phyloP scores from a whole-genome alignment of 1,140 invertebrate species.

The Habropoda laboriosa region DNA sequence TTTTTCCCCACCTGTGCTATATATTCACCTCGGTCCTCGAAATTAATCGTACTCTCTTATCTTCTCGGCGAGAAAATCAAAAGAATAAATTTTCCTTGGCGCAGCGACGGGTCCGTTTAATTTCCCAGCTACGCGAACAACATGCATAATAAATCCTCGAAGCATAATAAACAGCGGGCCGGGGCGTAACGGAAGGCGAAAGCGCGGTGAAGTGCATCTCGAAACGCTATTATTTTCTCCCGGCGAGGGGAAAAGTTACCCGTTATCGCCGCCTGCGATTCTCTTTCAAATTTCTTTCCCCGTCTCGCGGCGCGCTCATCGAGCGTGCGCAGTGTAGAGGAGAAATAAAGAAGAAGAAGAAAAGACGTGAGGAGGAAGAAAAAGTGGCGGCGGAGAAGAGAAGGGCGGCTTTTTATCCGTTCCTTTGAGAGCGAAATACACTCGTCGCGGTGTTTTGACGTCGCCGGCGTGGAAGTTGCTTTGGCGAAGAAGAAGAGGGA shows the following conservation, averaged over 20 bases:
- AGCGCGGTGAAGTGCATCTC: background rate
- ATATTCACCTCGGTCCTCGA: background rate
- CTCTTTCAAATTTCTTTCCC: background rate
- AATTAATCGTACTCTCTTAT: too few relatives aligned
- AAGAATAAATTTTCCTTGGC: background rate
- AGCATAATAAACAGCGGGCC: background rate
- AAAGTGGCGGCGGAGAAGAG: background rate
- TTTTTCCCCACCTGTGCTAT: background rate
- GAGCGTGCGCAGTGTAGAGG: background rate
- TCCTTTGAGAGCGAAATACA: background rate
- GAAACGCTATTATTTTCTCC: background rate
- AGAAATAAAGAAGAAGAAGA: background rate
- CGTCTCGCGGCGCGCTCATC: background rate
- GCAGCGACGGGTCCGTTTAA: background rate
- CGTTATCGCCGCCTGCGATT: too few relatives aligned
- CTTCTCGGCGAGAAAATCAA: background rate
- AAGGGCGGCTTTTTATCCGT: background rate
- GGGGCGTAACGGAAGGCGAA: background rate
- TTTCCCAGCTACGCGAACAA: background rate
- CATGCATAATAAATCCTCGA: background rate
- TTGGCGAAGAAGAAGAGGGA: background rate
- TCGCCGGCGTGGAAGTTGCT: background rate
- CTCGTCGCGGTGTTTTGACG: conserved; percentile 17
- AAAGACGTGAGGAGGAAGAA: background rate
- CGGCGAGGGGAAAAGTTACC: background rate